These are phyloP conservation scores for Mactromeris polynyma DNA, from an alignment of 2,888 invertebrate genomes.

Conservation along the genomic window DNA sequence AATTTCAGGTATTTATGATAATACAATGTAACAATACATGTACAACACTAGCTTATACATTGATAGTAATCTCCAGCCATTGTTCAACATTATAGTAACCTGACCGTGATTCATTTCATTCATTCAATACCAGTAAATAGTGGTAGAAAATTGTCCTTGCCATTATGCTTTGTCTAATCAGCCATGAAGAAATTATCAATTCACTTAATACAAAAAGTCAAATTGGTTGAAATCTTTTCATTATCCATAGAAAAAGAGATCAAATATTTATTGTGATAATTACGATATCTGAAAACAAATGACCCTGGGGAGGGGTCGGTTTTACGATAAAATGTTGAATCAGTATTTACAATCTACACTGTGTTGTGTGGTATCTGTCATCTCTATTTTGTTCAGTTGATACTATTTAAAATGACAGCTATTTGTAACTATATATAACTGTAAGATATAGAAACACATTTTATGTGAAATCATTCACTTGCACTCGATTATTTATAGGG, in stretches of 20 bases:
- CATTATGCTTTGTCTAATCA: slow-evolving; percentile 12
- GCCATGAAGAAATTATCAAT: slow-evolving; percentile 27
- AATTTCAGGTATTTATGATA: slow-evolving; percentile 13
- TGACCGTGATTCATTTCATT: background rate
- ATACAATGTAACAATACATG: background rate
- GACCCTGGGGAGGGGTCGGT: slow-evolving; percentile 34
- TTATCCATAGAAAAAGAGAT: slow-evolving; percentile 29
- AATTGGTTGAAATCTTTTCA: background rate
- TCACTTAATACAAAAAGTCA: slow-evolving; percentile 17
- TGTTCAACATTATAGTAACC: background rate
- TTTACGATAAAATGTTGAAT: slow-evolving; percentile 33
- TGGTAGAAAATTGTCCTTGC: background rate
- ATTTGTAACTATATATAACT: too few relatives aligned
- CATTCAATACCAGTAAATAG: background rate
- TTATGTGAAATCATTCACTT: background rate
- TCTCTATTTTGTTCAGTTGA: background rate
- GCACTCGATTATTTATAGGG: background rate
- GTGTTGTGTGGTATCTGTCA: slow-evolving; percentile 14
- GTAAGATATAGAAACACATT: background rate
- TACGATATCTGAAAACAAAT: slow-evolving; percentile 15
- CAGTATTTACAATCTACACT: background rate
- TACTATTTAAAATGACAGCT: background rate
- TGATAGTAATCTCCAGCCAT: background rate
- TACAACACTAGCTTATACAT: background rate
- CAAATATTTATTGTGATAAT: slow-evolving; percentile 44